A percentile compares a stretch with the other conserved stretches of the same genome.
phyloP scores from a whole-genome alignment of 2,797 vertebrate species.

The Botia kubotai region DNA sequence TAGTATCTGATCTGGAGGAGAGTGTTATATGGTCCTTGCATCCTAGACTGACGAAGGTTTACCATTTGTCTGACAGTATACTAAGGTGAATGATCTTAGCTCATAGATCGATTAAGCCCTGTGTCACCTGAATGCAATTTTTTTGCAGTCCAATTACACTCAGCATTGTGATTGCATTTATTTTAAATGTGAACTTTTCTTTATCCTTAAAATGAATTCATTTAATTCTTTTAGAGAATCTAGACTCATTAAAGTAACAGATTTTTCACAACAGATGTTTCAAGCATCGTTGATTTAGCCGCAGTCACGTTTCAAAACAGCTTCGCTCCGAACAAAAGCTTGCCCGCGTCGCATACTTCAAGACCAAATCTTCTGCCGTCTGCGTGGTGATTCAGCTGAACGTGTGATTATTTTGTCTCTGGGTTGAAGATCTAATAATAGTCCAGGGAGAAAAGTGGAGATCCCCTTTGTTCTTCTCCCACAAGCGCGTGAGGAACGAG shows the following conservation, averaged over 20 bases:
- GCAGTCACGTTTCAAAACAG: not conserved
- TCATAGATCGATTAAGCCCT: slow-evolving; percentile 7
- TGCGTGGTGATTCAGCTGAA: slow-evolving; percentile 76
- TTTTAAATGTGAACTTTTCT: not conserved
- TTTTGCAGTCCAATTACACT: not conserved
- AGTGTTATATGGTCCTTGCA: not conserved
- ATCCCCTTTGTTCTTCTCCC: slow-evolving; percentile 70
- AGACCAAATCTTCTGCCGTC: slow-evolving; percentile 63
- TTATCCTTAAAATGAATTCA: not conserved
- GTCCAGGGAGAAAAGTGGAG: slow-evolving; percentile 74
- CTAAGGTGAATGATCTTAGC: not conserved
- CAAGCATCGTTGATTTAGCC: not conserved
- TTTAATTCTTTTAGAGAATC: too few species aligned
- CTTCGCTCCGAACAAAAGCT: not conserved
- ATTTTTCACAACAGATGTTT: not conserved
- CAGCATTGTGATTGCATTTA: not conserved
- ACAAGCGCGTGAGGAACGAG: slow-evolving; percentile 12
- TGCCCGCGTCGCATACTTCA: not conserved
- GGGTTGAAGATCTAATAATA: slow-evolving; percentile 86
- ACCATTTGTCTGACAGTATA: not conserved
- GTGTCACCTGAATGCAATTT: not conserved
- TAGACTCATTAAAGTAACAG: not conserved
- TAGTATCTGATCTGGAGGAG: not conserved
- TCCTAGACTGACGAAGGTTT: not conserved
- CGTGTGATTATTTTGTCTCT: slow-evolving; percentile 85